phyloP scores from a whole-genome alignment of 2,888 invertebrate genomes.

The Anticlea derivata region DNA sequence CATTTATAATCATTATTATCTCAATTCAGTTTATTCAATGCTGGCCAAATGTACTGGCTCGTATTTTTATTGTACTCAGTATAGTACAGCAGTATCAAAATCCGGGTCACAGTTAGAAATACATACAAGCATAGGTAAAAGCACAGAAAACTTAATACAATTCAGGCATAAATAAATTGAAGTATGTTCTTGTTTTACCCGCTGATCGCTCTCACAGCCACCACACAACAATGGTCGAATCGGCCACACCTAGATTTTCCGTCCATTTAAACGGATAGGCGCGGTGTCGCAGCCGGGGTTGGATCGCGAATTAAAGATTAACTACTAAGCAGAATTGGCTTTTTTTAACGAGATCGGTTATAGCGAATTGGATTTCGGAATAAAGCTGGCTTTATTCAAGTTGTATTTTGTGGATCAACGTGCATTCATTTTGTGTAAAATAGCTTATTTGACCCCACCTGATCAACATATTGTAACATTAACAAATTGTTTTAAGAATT shows the following conservation, averaged over 20 bases:
- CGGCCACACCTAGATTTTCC: slow-evolving; percentile 60
- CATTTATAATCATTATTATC: too few species aligned
- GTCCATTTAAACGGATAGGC: slow-evolving; percentile 66
- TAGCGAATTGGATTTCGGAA: slow-evolving; percentile 33
- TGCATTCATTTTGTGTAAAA: slow-evolving; percentile 2
- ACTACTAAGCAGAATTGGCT: slow-evolving; percentile 61
- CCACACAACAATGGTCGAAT: slow-evolving; percentile 38
- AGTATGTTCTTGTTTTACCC: too few species aligned
- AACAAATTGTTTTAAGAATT: too few species aligned
- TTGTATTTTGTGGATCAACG: slow-evolving; percentile 1
- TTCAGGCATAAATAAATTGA: too few species aligned
- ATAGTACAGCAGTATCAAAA: too few species aligned
- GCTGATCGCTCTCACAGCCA: slow-evolving; percentile 36
- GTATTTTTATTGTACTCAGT: too few species aligned
- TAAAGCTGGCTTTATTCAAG: slow-evolving; percentile 10
- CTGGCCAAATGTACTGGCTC: too few species aligned
- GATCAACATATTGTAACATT: too few species aligned
- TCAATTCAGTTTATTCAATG: too few species aligned
- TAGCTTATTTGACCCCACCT: neutral
- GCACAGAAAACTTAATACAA: too few species aligned
- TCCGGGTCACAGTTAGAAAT: too few species aligned
- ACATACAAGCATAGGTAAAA: too few species aligned
- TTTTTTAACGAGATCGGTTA: slow-evolving; percentile 33
- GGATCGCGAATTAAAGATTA: slow-evolving; percentile 69
- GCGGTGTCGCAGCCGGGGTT: slow-evolving; percentile 58